phyloP scores from a whole-genome alignment of 1,140 invertebrate species.

The Saxidomus purpurata region DNA sequence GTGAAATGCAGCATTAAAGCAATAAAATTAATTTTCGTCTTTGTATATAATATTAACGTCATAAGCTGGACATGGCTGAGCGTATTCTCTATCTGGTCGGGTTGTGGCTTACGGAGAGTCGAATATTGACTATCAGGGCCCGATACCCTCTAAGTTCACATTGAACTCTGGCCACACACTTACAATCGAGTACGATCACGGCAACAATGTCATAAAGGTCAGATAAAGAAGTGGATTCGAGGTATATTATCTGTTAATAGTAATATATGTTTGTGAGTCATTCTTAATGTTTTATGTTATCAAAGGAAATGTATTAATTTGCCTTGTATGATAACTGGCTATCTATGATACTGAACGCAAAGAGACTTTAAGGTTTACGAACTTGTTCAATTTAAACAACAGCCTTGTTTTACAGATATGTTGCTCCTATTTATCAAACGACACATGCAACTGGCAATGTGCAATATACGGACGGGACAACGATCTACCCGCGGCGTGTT shows the following conservation, averaged over 20 bases:
- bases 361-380: too few relatives aligned
- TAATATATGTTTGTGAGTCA: background rate
- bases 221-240: constrained; percentile 74
- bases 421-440: background rate
- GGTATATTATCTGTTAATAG: constrained; percentile 68
- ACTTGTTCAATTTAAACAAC: background rate
- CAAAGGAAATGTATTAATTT: too few relatives aligned
- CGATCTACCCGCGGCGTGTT: constrained; percentile 76
- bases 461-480: constrained; percentile 75
- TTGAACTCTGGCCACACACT: constrained; percentile 30
- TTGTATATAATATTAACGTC: too few relatives aligned
- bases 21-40: too few relatives aligned
- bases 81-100: constrained; percentile 75
- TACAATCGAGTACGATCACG: constrained; percentile 68
- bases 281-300: background rate
- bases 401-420: background rate
- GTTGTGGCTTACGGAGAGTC: constrained; percentile 76
- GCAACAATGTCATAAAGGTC: constrained; percentile 69
- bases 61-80: constrained; percentile 79
- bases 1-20: too few relatives aligned
- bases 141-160: constrained; percentile 64
- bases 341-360: background rate
- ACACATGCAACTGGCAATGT: constrained; percentile 62
- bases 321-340: background rate
- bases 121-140: constrained; percentile 73